These are phyloP conservation scores for Ptychochromis oligacanthus DNA, from an alignment of 2,113 vertebrate genomes.

Conservation along the genomic window DNA sequence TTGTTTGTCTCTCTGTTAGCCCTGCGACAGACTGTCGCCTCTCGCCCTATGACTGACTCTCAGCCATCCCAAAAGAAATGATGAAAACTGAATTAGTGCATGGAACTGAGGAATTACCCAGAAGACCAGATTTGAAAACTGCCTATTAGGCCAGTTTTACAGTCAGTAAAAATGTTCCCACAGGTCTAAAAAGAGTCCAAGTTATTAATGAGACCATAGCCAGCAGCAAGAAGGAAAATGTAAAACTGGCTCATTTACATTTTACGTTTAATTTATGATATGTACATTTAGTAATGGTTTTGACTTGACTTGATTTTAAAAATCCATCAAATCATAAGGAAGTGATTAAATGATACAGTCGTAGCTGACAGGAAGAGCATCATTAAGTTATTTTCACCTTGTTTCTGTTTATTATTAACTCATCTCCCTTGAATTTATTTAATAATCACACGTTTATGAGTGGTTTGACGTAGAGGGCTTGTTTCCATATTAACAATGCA, in stretches of 20 bases:
- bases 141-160: background rate
- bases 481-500: background rate
- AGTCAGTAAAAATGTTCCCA: background rate
- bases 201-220: background rate
- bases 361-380: background rate
- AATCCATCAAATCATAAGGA: background rate
- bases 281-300: background rate
- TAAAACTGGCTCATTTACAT: background rate
- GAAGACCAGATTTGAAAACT: background rate
- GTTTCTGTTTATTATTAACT: background rate
- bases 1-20: too few species aligned
- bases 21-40: too few species aligned
- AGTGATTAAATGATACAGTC: background rate
- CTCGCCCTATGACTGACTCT: too few species aligned
- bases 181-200: background rate
- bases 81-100: background rate
- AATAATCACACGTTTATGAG: background rate
- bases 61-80: background rate
- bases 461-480: background rate
- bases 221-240: background rate
- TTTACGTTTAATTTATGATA: background rate
- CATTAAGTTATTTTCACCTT: background rate
- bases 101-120: background rate
- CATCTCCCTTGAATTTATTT: background rate
- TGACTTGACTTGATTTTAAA: background rate